Evolutionary conservation across 1,140 invertebrate genomes (phyloP).

Genomic region (Andricus grossulariae): DNA sequence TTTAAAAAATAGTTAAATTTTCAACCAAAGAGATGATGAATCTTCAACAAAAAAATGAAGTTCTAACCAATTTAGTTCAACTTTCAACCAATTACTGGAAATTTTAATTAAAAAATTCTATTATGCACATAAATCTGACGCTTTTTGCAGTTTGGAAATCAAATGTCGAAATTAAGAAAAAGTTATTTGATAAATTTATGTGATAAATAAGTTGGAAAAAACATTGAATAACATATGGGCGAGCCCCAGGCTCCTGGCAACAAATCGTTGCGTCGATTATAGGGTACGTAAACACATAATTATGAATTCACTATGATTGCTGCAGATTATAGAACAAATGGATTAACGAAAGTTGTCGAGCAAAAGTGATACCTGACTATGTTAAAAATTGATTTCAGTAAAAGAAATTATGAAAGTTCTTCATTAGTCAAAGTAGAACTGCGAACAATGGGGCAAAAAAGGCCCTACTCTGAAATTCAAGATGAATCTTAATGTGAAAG

Average conservation of each 20-base stretch:
- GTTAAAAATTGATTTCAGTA: neutral
- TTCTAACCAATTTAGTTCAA: no score
- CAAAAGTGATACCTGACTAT: neutral
- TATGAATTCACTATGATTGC: slow-evolving; percentile 33
- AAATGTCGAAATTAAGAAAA: no score
- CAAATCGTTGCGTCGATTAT: slow-evolving; percentile 13
- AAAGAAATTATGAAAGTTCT: slow-evolving; percentile 23
- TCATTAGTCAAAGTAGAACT: neutral
- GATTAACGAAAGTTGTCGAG: slow-evolving; percentile 31
- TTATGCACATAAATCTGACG: no score
- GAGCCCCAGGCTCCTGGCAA: slow-evolving; percentile 31
- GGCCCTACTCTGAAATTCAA: slow-evolving; percentile 13
- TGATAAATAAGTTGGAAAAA: no score
- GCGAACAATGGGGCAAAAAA: slow-evolving; percentile 17
- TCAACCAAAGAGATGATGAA: no score
- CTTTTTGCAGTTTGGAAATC: no score
- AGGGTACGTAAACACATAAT: neutral
- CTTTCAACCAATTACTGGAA: no score
- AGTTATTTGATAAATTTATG: no score
- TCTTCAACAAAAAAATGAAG: no score
- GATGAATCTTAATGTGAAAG: slow-evolving; percentile 14
- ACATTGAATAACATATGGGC: neutral
- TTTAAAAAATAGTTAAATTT: no score
- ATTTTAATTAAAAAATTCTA: no score
- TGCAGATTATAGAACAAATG: slow-evolving; percentile 16